phyloP scores from a whole-genome alignment of 2,888 invertebrate genomes.

The Zonitis immaculata region DNA sequence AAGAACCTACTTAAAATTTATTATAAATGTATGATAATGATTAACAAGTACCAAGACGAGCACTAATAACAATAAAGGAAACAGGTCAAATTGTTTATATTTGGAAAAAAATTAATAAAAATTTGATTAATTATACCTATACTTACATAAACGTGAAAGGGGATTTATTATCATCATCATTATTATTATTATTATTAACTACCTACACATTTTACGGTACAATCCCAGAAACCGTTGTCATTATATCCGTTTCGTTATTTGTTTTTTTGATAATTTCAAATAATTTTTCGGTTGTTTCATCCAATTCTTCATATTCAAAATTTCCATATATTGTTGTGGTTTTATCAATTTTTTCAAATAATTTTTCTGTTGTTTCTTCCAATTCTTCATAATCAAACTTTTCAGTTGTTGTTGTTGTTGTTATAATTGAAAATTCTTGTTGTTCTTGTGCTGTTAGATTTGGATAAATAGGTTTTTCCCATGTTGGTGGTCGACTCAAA shows the following conservation, averaged over 20 bases:
- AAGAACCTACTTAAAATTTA: background rate
- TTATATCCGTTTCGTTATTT: background rate
- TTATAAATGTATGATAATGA: too few relatives aligned
- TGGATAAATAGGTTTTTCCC: conserved; percentile 41
- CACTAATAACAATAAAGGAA: too few relatives aligned
- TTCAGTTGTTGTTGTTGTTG: conserved; percentile 7
- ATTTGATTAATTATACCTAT: background rate
- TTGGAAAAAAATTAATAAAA: too few relatives aligned
- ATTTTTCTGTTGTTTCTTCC: conserved; percentile 24
- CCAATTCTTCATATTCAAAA: conserved; percentile 25
- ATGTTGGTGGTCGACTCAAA: conserved; percentile 47
- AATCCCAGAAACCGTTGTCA: conserved; percentile 2
- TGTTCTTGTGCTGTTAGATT: conserved; percentile 18
- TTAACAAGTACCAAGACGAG: too few relatives aligned
- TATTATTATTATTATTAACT: too few relatives aligned
- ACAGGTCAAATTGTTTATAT: too few relatives aligned
- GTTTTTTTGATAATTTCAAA: conserved; percentile 18
- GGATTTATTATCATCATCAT: background rate
- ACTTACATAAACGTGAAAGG: background rate
- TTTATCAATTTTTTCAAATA: conserved; percentile 25
- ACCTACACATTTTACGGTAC: conserved; percentile 1
- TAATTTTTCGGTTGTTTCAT: conserved; percentile 25
- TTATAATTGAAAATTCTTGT: background rate
- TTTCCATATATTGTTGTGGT: conserved; percentile 6
- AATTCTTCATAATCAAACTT: conserved; percentile 24